Evolutionary conservation across 2,888 invertebrate species (phyloP).

Genomic region (Bombyx huttoni): DNA sequence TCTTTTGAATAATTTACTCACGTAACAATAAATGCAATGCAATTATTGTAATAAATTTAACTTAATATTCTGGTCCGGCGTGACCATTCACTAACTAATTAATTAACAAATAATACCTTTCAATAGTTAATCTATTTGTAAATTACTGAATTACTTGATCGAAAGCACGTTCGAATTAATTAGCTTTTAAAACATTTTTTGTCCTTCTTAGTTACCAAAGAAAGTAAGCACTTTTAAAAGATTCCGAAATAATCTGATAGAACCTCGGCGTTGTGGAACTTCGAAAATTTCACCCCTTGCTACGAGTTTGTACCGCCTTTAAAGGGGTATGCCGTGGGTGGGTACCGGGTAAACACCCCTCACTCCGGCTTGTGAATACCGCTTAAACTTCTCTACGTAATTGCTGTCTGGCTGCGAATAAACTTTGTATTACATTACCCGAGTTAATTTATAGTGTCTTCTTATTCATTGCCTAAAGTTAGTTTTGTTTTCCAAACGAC

Average conservation of each 20-base stretch:
- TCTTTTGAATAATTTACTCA: not conserved
- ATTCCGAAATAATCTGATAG: constrained; percentile 53
- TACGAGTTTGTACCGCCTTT: constrained; percentile 39
- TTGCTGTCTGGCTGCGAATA: constrained; percentile 67
- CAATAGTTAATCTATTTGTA: too few species aligned
- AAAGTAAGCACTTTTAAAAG: constrained; percentile 41
- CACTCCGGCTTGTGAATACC: constrained; percentile 62
- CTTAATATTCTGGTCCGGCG: too few species aligned
- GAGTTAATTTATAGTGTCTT: constrained; percentile 65
- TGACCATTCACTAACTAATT: too few species aligned
- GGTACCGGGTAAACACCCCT: constrained; percentile 21
- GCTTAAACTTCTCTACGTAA: constrained; percentile 63
- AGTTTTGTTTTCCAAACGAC: constrained; percentile 46
- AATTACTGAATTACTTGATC: too few species aligned
- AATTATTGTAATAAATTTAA: not conserved
- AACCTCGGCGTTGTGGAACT: constrained; percentile 38
- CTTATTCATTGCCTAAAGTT: constrained; percentile 56
- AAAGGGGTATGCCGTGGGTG: constrained; percentile 33
- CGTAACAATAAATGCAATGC: not conserved
- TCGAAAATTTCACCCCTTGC: constrained; percentile 48
- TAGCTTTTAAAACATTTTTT: constrained; percentile 13
- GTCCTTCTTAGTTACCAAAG: constrained; percentile 28
- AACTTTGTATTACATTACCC: constrained; percentile 68
- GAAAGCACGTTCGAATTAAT: not conserved
- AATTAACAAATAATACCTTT: too few species aligned